Conservation (phyloP, 2,113 vertebrate genomes). For the Garra rufa region DNA sequence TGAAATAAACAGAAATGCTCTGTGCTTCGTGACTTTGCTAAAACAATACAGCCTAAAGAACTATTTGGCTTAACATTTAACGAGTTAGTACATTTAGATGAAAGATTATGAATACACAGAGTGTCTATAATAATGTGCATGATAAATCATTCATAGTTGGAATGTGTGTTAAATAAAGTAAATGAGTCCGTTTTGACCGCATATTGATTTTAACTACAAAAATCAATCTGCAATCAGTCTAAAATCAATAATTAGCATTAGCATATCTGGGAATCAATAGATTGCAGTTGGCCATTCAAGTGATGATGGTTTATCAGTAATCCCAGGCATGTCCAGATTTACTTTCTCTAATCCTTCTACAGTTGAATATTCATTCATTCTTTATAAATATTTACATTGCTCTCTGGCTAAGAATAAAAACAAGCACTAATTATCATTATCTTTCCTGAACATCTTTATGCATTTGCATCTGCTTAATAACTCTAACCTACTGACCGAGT, state of each 20-base stretch:
- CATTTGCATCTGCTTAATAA: constrained; percentile 24
- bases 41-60: too few species aligned
- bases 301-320: constrained; percentile 22
- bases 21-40: not conserved
- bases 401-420: constrained; percentile 24
- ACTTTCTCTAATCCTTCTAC: constrained; percentile 6
- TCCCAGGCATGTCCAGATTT: constrained; percentile 3
- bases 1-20: not conserved
- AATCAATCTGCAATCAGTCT: constrained; percentile 8
- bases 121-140: not conserved
- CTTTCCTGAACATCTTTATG: not conserved
- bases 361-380: constrained; percentile 18
- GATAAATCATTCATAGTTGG: not conserved
- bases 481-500: not conserved
- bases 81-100: not conserved
- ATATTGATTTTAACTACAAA: not conserved
- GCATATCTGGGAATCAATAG: not conserved
- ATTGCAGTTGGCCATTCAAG: not conserved
- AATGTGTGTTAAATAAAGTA: constrained; percentile 14
- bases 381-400: constrained; percentile 24
- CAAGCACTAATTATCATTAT: constrained; percentile 23
- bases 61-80: too few species aligned
- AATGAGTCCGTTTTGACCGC: not conserved
- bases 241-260: constrained; percentile 20
- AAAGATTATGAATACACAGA: not conserved